These are phyloP conservation scores for Nesoenas mayeri DNA, from an alignment of 2,113 vertebrate genomes.

Conservation along the genomic window DNA sequence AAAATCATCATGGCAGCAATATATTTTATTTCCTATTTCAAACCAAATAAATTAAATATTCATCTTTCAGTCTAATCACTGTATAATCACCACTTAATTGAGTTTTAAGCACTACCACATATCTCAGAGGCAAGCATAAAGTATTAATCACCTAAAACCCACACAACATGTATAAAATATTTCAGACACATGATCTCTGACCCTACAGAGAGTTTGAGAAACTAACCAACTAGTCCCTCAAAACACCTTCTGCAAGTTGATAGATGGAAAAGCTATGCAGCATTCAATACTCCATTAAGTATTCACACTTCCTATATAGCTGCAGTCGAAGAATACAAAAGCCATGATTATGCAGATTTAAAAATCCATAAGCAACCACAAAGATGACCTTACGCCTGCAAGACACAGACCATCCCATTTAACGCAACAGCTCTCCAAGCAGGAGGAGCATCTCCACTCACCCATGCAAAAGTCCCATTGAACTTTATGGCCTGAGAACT, in stretches of 20 bases:
- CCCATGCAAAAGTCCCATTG: not conserved
- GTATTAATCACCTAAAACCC: constrained; percentile 4
- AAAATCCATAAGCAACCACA: not conserved
- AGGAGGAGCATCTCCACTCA: not conserved
- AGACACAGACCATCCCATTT: not conserved
- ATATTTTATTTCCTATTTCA: not conserved
- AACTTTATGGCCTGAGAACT: not conserved
- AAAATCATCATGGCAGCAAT: not conserved
- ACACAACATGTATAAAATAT: not conserved
- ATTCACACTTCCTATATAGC: not conserved
- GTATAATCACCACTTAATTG: constrained; percentile 17
- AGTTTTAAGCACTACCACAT: constrained; percentile 19
- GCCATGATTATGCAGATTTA: not conserved
- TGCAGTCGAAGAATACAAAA: not conserved
- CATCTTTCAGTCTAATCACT: not conserved
- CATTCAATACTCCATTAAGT: not conserved
- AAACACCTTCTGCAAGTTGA: not conserved
- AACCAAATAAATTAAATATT: constrained; percentile 28
- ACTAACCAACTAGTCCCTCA: not conserved
- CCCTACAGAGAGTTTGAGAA: not conserved
- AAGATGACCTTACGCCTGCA: not conserved
- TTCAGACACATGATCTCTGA: not conserved
- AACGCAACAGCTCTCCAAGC: not conserved
- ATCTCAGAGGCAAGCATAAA: constrained; percentile 4
- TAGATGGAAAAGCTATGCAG: not conserved